A percentile compares a stretch with the other conserved stretches of the same genome.
phyloP scores from a whole-genome alignment of 2,797 vertebrate species.

The Petrocephalus schoutedeni region DNA sequence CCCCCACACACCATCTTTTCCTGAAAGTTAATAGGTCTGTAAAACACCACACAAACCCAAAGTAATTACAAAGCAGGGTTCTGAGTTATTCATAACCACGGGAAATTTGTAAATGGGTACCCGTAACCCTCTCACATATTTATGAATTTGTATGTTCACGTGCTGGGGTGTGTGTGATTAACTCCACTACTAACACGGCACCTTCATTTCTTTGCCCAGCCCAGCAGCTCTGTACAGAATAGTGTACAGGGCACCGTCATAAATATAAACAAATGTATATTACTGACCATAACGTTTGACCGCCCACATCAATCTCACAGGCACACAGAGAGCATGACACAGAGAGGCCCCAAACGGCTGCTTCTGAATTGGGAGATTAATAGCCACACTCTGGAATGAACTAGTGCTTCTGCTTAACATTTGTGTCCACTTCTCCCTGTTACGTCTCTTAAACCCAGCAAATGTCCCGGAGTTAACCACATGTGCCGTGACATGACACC shows the following conservation, averaged over 20 bases:
- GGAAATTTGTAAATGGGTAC: not conserved
- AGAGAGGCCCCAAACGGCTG: not conserved
- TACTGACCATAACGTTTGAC: conserved; percentile 6
- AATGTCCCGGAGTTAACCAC: not conserved
- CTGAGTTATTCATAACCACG: not conserved
- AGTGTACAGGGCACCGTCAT: conserved; percentile 6
- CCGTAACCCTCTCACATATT: not conserved
- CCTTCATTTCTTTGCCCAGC: not conserved
- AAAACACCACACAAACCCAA: not conserved
- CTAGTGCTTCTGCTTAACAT: conserved; percentile 14
- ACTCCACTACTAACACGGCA: not conserved
- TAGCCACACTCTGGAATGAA: not conserved
- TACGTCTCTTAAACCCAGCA: not conserved
- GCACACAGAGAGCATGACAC: not conserved
- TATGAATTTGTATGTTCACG: not conserved
- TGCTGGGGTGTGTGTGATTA: not conserved
- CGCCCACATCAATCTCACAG: not conserved
- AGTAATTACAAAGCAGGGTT: not conserved
- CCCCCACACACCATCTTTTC: not conserved
- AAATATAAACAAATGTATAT: conserved; percentile 25
- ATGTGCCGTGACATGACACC: not conserved
- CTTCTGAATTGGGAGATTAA: conserved; percentile 3
- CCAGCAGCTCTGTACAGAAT: not conserved
- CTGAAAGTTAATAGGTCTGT: not conserved
- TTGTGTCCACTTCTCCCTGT: not conserved